Base-by-base conservation (phyloP, 2,797 vertebrate species). In the Sebastes matsubarae region DNA sequence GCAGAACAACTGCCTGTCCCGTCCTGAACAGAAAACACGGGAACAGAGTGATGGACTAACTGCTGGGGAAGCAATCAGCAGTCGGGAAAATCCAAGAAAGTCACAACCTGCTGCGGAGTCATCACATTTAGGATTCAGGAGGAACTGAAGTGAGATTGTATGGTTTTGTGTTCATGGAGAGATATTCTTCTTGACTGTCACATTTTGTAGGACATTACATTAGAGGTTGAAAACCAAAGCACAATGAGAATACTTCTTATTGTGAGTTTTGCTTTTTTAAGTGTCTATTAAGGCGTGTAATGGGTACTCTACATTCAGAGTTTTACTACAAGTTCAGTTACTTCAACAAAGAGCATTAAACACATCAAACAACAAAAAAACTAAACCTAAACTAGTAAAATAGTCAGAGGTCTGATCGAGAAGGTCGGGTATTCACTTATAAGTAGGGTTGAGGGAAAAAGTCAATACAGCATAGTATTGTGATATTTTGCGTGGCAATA, bases 1-100 rank as follows among this genome's bases (percentile, higher is more conserved):
- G 84, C 61, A 29, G 74, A 91, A 73, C 92, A 94, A 94, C 92
- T 94, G 92, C 68, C 75, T 70, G 80, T 71, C 86, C 78, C 1
- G 30, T 69, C 50, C 69, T 75, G 72, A 85, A 64, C 38, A 58
- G 85, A 69, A 72, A 42, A 34, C 80, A 80, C 50, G 22, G 72
- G 71, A 87, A 74, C 65, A 75, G 27, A 68, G 59, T 25, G 85
- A 79, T 10, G 72, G 73, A 82, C 60, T 61, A 77, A 87, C 88
- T 87, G 81, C 90, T 83, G 89, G 72, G 59, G 78, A 74, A 89
- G 77, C 65, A 74, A 88, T 83, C 91, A 88, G 82, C 57, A 61
- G 68, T 72, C 8, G 46, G 77, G 79, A 84, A 88, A 89, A 72
- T 86, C 72, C 22, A 30, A 79, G 69, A 71, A 70, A 80, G 83